phyloP scores from a whole-genome alignment of 2,797 vertebrate species.

The Monodelphis domestica region DNA sequence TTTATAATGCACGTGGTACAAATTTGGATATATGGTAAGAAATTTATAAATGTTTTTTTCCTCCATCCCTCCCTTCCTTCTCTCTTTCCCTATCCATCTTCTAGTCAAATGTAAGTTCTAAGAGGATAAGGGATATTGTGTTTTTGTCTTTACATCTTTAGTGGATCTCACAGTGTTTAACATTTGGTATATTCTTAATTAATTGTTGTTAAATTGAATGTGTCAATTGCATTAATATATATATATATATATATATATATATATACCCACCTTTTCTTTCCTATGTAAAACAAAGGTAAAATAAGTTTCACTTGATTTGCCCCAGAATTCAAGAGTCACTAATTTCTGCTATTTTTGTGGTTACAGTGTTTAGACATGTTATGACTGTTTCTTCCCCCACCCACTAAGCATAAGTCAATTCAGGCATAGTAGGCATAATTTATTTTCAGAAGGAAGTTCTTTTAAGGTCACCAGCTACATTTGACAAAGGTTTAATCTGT shows the following conservation, averaged over 20 bases:
- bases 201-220: background rate
- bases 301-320: conserved; percentile 3
- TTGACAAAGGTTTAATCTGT: background rate
- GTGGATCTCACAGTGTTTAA: background rate
- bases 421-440: background rate
- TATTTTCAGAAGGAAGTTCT: background rate
- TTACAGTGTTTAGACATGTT: background rate
- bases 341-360: background rate
- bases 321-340: background rate
- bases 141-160: no score
- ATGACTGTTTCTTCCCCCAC: background rate
- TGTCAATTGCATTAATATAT: background rate
- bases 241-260: background rate
- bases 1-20: background rate
- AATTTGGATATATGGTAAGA: background rate
- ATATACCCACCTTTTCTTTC: background rate
- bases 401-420: no score
- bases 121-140: no score
- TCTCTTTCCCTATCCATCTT: background rate
- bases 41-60: no score
- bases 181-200: background rate
- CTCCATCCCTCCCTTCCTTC: no score
- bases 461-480: background rate
- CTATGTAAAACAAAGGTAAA: background rate
- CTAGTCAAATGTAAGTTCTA: no score